These are phyloP conservation scores for Hydrotaea cyrtoneurina DNA, from an alignment of 2,888 invertebrate species.

Conservation along the genomic window DNA sequence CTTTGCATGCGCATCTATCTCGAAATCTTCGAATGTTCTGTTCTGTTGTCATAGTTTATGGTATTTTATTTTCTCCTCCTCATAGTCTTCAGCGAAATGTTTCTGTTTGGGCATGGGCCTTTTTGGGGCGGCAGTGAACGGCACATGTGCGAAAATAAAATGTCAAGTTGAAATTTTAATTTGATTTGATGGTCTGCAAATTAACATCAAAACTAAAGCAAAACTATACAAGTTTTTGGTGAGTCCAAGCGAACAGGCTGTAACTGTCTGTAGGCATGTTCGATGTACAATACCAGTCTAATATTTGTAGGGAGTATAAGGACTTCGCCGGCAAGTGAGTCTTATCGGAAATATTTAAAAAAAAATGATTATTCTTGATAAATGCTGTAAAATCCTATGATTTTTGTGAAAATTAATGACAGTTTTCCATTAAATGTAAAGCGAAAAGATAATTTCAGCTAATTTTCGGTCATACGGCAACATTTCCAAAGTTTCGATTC, in stretches of 20 bases:
- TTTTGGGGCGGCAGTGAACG: background rate
- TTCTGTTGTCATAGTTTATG: background rate
- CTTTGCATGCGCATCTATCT: background rate
- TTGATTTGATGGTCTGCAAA: constrained; percentile 52
- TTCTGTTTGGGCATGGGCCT: background rate
- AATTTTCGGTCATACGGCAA: no score
- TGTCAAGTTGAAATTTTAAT: constrained; percentile 63
- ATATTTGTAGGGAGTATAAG: no score
- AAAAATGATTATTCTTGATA: no score
- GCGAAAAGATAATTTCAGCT: no score
- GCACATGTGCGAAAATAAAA: constrained; percentile 47
- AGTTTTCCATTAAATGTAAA: no score
- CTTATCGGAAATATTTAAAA: no score
- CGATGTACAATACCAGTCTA: no score
- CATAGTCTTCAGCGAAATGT: background rate
- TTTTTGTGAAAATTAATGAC: no score
- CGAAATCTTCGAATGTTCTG: background rate
- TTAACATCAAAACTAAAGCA: constrained; percentile 38
- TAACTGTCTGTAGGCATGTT: background rate
- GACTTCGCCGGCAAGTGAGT: no score
- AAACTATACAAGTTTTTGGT: background rate
- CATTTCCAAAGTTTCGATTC: no score
- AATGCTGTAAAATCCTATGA: no score
- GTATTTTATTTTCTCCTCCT: background rate
- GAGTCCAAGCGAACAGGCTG: background rate